Evolutionary conservation across 2,797 vertebrate genomes (phyloP).

Genomic region (Morelia viridis): DNA sequence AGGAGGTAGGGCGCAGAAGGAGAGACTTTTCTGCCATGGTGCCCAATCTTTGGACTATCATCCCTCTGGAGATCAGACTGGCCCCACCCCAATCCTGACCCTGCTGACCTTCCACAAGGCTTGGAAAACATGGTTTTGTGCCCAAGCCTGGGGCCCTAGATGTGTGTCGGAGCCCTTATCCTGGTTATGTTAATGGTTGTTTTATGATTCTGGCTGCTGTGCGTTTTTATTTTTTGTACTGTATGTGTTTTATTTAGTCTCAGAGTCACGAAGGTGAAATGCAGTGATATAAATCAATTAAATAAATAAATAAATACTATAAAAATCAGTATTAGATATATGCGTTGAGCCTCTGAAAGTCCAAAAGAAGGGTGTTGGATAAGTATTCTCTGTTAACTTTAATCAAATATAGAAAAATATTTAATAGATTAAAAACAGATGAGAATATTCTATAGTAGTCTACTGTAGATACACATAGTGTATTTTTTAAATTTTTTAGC

Average conservation of each 20-base stretch:
- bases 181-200: not conserved
- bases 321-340: not conserved
- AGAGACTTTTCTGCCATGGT: not conserved
- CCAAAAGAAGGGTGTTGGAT: not conserved
- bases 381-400: constrained; percentile 20
- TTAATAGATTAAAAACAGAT: not conserved
- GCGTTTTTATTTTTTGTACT: not conserved
- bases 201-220: not conserved
- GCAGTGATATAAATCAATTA: not conserved
- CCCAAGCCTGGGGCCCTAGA: not conserved
- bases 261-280: not conserved
- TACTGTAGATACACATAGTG: not conserved
- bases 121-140: not conserved
- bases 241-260: not conserved
- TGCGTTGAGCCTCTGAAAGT: not conserved
- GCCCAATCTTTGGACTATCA: not conserved
- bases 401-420: not conserved
- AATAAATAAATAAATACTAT: not conserved
- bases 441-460: not conserved
- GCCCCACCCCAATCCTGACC: not conserved
- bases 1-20: no score
- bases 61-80: not conserved
- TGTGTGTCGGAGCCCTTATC: not conserved
- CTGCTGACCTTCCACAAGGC: not conserved
- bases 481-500: not conserved